Evolutionary conservation across 2,113 vertebrate genomes (phyloP).

Genomic region (Kryptolebias marmoratus): DNA sequence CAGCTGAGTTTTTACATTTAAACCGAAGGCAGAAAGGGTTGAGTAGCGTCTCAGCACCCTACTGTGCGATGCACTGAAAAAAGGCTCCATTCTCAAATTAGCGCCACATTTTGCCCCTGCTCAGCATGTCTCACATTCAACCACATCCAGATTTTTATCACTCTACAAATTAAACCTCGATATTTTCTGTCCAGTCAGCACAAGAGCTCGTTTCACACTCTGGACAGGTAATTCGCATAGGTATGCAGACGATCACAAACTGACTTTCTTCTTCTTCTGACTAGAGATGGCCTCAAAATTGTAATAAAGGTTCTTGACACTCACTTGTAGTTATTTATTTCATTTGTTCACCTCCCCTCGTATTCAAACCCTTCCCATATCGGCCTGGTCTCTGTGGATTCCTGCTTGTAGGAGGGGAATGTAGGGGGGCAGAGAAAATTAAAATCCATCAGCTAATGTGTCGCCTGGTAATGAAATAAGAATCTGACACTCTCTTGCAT

Average conservation of each 20-base stretch:
- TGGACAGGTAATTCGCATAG: conserved; percentile 68
- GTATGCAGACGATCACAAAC: conserved; percentile 63
- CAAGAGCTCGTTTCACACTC: conserved; percentile 57
- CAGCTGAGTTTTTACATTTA: conserved; percentile 54
- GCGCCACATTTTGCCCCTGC: conserved; percentile 63
- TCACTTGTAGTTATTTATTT: conserved; percentile 78
- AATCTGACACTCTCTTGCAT: conserved; percentile 90
- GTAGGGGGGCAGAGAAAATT: conserved; percentile 83
- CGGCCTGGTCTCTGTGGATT: conserved; percentile 81
- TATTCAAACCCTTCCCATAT: conserved; percentile 64
- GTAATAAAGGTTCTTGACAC: conserved; percentile 74
- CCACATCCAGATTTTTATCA: conserved; percentile 77
- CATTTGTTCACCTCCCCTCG: conserved; percentile 53
- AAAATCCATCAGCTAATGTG: conserved; percentile 93
- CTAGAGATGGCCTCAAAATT: conserved; percentile 69
- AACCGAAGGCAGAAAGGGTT: conserved; percentile 31
- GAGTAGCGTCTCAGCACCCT: conserved; percentile 36
- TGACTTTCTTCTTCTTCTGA: conserved; percentile 42
- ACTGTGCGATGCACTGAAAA: conserved; percentile 48
- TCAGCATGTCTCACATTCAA: conserved; percentile 72
- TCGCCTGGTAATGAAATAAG: conserved; percentile 92
- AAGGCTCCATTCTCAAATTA: conserved; percentile 46
- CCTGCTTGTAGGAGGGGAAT: conserved; percentile 41
- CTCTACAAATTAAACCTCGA: conserved; percentile 76
- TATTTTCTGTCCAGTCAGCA: conserved; percentile 80